Evolutionary conservation across 2,888 invertebrate species (phyloP).

Genomic region (Argyra leucocephala): DNA sequence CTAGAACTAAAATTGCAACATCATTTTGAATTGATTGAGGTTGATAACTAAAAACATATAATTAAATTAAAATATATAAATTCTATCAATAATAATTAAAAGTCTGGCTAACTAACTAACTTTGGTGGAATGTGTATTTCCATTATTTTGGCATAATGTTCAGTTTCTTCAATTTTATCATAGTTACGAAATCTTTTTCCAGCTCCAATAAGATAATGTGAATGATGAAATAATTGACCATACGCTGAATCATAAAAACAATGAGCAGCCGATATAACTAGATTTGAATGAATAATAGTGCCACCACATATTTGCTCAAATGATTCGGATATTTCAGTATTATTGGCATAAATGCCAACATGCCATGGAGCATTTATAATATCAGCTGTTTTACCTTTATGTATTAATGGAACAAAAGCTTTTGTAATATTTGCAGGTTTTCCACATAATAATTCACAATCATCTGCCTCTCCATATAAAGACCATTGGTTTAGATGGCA

Average conservation of each 20-base stretch:
- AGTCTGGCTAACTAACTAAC: background rate
- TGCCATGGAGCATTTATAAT: constrained; percentile 31
- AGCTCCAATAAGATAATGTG: constrained; percentile 22
- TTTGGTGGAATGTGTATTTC: background rate
- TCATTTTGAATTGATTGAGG: too few species aligned
- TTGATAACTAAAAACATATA: too few species aligned
- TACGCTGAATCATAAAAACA: constrained; percentile 26
- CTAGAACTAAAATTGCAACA: too few species aligned
- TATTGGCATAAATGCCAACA: constrained; percentile 27
- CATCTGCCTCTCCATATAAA: background rate
- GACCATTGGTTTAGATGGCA: background rate
- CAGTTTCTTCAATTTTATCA: background rate
- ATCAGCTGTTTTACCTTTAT: constrained; percentile 17
- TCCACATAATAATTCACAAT: constrained; percentile 32
- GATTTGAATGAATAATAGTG: constrained; percentile 29
- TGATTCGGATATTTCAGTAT: constrained; percentile 15
- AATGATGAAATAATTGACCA: background rate
- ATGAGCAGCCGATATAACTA: constrained; percentile 29
- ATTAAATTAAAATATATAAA: too few species aligned
- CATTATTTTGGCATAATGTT: background rate
- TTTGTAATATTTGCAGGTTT: constrained; percentile 12
- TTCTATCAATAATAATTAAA: too few species aligned
- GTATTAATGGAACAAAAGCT: constrained; percentile 18
- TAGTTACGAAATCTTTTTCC: constrained; percentile 23
- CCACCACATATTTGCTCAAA: too few species aligned